Conservation (phyloP, 2,113 vertebrate species). For the Nannospalax galili region DNA sequence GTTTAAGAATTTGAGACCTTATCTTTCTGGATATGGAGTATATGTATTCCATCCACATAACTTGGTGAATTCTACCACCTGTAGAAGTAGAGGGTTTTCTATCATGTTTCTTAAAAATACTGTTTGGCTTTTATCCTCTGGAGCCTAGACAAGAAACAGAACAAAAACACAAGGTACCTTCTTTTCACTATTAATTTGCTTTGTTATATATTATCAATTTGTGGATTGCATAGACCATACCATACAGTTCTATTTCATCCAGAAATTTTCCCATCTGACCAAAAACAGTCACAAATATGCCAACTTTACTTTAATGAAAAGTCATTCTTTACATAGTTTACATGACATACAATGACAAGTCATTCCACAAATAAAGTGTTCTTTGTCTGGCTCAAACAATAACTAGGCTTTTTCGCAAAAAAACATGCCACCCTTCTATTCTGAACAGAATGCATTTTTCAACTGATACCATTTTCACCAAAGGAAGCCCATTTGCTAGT, state of each 20-base stretch:
- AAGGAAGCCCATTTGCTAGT: conserved; percentile 63
- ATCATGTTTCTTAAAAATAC: background rate
- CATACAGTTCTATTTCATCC: conserved; percentile 63
- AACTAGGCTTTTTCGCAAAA: conserved; percentile 63
- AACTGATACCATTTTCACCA: conserved; percentile 64
- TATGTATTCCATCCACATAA: background rate
- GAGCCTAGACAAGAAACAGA: background rate
- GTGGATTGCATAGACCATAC: conserved; percentile 41
- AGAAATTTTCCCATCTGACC: conserved; percentile 71
- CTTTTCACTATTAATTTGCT: conserved; percentile 50
- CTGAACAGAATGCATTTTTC: conserved; percentile 66
- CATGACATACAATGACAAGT: conserved; percentile 73
- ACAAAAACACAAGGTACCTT: background rate
- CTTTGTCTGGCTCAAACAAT: conserved; percentile 79
- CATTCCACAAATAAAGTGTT: conserved; percentile 65
- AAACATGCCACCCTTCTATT: conserved; percentile 53
- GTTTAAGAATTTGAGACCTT: conserved; percentile 20
- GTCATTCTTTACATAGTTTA: conserved; percentile 78
- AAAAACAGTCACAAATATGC: conserved; percentile 73
- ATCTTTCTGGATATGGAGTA: background rate
- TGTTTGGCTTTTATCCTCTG: conserved; percentile 27
- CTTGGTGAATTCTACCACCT: conserved; percentile 29
- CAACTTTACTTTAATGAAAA: conserved; percentile 75
- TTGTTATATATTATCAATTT: conserved; percentile 64
- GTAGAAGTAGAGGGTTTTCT: conserved; percentile 8